phyloP scores from a whole-genome alignment of 2,888 invertebrate species.

The Temnothorax unifasciatus region DNA sequence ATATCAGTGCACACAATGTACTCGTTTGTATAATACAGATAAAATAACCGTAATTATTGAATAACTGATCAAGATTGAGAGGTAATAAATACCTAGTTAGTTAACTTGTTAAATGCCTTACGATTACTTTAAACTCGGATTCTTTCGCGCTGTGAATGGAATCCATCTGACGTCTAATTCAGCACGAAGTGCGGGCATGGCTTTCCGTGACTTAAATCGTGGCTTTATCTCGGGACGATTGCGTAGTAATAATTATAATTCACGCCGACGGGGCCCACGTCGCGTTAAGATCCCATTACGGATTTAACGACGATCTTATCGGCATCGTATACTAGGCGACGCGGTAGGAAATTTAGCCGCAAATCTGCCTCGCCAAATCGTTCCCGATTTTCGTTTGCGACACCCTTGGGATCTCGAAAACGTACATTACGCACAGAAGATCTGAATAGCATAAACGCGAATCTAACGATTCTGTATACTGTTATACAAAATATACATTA shows the following conservation, averaged over 20 bases:
- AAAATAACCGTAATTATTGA: background rate
- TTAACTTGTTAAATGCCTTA: background rate
- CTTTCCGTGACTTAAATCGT: slow-evolving; percentile 44
- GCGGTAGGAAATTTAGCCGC: slow-evolving; percentile 76
- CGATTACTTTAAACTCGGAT: background rate
- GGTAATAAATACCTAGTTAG: too few relatives aligned
- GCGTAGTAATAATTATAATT: slow-evolving; percentile 76
- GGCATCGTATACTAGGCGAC: slow-evolving; percentile 66
- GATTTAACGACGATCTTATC: slow-evolving; percentile 77
- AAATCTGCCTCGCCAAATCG: slow-evolving; percentile 72
- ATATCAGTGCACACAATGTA: background rate
- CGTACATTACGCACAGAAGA: background rate
- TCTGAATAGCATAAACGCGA: background rate
- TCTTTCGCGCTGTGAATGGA: background rate
- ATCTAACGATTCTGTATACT: background rate
- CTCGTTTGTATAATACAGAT: background rate
- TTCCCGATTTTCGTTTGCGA: slow-evolving; percentile 44
- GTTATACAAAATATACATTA: background rate
- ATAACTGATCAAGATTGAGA: background rate
- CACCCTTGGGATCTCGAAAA: slow-evolving; percentile 18
- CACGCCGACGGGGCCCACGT: slow-evolving; percentile 66
- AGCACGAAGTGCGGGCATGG: background rate
- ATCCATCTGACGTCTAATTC: slow-evolving; percentile 20
- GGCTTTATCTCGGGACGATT: slow-evolving; percentile 49
- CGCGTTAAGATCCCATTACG: slow-evolving; percentile 81